Percentiles rank a stretch among this genome's conserved stretches.
phyloP scores from a whole-genome alignment of 2,888 invertebrate species.

The Junonia oenone region DNA sequence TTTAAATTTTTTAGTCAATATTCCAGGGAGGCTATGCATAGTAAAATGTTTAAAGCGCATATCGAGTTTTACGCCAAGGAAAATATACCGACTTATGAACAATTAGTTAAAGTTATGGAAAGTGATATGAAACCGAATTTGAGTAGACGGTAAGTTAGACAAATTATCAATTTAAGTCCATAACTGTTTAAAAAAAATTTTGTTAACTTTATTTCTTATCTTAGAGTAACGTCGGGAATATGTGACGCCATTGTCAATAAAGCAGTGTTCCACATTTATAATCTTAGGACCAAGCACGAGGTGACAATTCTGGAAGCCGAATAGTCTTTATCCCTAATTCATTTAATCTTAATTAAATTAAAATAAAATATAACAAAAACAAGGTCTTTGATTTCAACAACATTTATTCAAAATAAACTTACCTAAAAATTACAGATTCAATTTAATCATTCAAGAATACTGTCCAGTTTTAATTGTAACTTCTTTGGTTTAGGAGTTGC shows the following conservation, averaged over 20 bases:
- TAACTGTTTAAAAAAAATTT: no score
- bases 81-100: slow-evolving; percentile 57
- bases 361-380: slow-evolving; percentile 3
- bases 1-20: neutral
- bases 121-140: slow-evolving; percentile 43
- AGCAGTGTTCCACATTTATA: slow-evolving; percentile 60
- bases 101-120: slow-evolving; percentile 47
- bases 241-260: slow-evolving; percentile 74
- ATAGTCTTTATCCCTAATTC: slow-evolving; percentile 32
- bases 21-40: slow-evolving; percentile 64
- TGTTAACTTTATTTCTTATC: no score
- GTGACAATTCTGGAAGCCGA: slow-evolving; percentile 52
- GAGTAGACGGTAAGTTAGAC: slow-evolving; percentile 46
- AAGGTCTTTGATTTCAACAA: neutral
- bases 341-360: slow-evolving; percentile 4
- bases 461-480: slow-evolving; percentile 75
- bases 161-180: no score
- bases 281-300: slow-evolving; percentile 53
- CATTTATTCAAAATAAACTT: slow-evolving; percentile 7
- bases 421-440: neutral
- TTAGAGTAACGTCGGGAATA: slow-evolving; percentile 68
- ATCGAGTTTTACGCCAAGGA: slow-evolving; percentile 60
- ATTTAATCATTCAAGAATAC: slow-evolving; percentile 51
- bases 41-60: slow-evolving; percentile 64
- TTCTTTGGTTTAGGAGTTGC: slow-evolving; percentile 79